Conservation (phyloP, 1,140 invertebrate genomes). For the Elysia chlorotica region DNA sequence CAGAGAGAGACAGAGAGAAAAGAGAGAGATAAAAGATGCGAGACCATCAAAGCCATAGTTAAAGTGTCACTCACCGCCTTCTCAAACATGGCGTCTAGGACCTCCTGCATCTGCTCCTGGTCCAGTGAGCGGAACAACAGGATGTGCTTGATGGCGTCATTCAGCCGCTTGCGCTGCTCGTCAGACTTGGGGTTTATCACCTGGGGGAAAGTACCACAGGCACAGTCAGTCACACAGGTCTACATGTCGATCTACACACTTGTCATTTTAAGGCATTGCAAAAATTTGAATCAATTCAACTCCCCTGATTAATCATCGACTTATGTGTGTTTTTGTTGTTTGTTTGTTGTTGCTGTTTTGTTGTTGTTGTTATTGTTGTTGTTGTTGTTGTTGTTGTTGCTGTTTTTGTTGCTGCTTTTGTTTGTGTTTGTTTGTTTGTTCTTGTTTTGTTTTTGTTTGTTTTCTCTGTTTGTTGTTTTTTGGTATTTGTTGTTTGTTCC, state of each 20-base stretch:
- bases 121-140: conserved; percentile 93
- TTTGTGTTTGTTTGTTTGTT: no score
- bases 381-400: background rate
- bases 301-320: background rate
- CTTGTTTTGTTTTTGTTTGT: no score
- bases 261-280: background rate
- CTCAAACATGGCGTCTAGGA: conserved; percentile 98
- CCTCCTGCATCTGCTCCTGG: conserved; percentile 82
- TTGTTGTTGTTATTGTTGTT: background rate
- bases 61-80: no score
- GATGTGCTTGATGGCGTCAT: conserved; percentile 90
- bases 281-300: background rate
- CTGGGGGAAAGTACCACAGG: conserved; percentile 61
- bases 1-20: background rate
- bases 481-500: no score
- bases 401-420: background rate
- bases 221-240: no score
- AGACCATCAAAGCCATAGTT: background rate
- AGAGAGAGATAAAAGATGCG: background rate
- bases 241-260: no score
- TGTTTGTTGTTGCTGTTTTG: background rate
- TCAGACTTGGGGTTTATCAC: conserved; percentile 89
- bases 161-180: conserved; percentile 83
- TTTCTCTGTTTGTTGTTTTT: no score
- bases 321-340: no score